phyloP scores from a whole-genome alignment of 2,113 vertebrate genomes.

The Prochilodus magdalenae region DNA sequence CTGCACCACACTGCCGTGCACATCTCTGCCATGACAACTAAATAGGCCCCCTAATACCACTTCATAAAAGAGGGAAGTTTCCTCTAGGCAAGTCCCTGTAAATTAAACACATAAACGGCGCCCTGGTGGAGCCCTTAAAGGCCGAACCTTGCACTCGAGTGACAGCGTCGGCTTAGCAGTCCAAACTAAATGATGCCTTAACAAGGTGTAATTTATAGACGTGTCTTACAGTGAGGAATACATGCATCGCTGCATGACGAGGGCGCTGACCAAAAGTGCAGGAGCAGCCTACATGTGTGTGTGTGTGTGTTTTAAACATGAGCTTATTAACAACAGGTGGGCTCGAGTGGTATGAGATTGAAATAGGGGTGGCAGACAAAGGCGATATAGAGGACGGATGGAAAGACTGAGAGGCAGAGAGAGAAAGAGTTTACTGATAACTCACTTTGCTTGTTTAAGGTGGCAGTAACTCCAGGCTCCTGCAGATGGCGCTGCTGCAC shows the following conservation, averaged over 20 bases:
- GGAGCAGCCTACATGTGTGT: constrained; percentile 65
- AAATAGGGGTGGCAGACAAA: constrained; percentile 58
- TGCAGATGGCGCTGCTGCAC: too few relatives aligned
- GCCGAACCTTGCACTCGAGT: constrained; percentile 73
- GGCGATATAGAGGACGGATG: neutral
- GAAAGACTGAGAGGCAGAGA: constrained; percentile 37
- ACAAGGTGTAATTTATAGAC: constrained; percentile 74
- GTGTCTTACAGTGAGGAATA: constrained; percentile 67
- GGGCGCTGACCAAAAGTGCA: constrained; percentile 70
- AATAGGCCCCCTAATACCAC: constrained; percentile 81
- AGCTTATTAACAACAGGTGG: constrained; percentile 85
- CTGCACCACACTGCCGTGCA: constrained; percentile 70
- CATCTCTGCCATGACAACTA: constrained; percentile 78
- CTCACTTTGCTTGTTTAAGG: too few relatives aligned
- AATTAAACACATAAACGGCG: constrained; percentile 81
- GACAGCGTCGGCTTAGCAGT: constrained; percentile 73
- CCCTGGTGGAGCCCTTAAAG: constrained; percentile 73
- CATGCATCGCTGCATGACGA: constrained; percentile 66
- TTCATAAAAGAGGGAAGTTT: constrained; percentile 78
- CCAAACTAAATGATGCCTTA: constrained; percentile 74
- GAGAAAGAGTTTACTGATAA: too few relatives aligned
- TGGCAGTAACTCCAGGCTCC: too few relatives aligned
- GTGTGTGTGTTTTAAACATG: constrained; percentile 4
- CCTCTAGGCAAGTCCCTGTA: constrained; percentile 77
- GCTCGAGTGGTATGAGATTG: constrained; percentile 72